Percentiles rank a stretch among this genome's conserved stretches.
These are phyloP conservation scores for Spilarctia lutea DNA, from an alignment of 2,888 invertebrate genomes.

Conservation along the genomic window DNA sequence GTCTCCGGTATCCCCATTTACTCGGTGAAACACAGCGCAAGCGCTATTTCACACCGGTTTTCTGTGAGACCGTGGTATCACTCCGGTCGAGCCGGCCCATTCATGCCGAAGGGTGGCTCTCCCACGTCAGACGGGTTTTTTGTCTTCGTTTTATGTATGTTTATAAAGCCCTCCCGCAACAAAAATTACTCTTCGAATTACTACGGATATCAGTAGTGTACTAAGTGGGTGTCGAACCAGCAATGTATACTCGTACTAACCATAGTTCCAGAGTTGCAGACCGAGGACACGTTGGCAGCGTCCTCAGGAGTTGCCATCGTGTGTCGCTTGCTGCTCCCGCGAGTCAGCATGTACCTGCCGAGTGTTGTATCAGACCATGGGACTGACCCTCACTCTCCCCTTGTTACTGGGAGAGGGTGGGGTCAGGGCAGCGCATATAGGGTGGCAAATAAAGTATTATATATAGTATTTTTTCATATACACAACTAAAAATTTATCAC, in stretches of 20 bases:
- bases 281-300: conserved; percentile 67
- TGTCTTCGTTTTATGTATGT: too few relatives aligned
- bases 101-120: too few relatives aligned
- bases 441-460: background rate
- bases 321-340: conserved; percentile 92
- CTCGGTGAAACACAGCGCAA: too few relatives aligned
- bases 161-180: too few relatives aligned
- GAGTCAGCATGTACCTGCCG: conserved; percentile 91
- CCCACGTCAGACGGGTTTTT: too few relatives aligned
- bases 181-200: too few relatives aligned
- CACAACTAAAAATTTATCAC: too few relatives aligned
- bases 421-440: background rate
- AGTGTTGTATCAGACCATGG: conserved; percentile 14
- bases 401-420: background rate
- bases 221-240: background rate
- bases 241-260: conserved; percentile 52
- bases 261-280: conserved; percentile 72
- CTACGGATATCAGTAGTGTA: background rate
- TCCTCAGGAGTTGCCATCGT: conserved; percentile 93
- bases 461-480: too few relatives aligned
- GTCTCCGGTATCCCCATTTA: too few relatives aligned
- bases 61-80: too few relatives aligned
- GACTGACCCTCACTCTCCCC: background rate
- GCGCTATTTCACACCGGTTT: too few relatives aligned
- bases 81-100: too few relatives aligned